Evolutionary conservation across 2,888 invertebrate species (phyloP).

Genomic region (Tillus elongatus): DNA sequence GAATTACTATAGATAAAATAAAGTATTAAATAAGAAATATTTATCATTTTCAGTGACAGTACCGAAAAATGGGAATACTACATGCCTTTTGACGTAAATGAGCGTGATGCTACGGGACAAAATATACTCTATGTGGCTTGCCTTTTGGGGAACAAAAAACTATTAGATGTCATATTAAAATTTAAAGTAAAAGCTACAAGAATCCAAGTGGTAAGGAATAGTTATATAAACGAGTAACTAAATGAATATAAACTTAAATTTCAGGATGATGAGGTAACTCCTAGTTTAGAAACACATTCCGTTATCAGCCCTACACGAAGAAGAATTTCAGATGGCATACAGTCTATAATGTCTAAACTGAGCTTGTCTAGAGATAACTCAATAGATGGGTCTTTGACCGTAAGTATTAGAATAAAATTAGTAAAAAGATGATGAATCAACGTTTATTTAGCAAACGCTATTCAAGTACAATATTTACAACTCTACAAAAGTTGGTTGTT

Average conservation of each 20-base stretch:
- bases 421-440: too few relatives aligned
- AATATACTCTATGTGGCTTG: slow-evolving; percentile 86
- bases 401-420: slow-evolving; percentile 11
- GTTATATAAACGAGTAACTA: slow-evolving; percentile 6
- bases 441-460: too few relatives aligned
- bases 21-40: too few relatives aligned
- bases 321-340: slow-evolving; percentile 79
- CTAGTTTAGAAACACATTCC: slow-evolving; percentile 29
- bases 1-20: too few relatives aligned
- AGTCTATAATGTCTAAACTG: slow-evolving; percentile 76
- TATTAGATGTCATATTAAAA: slow-evolving; percentile 68
- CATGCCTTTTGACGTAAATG: slow-evolving; percentile 88
- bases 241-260: slow-evolving; percentile 11
- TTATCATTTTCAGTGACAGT: slow-evolving; percentile 48
- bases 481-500: too few relatives aligned
- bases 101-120: slow-evolving; percentile 81
- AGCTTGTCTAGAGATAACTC: slow-evolving; percentile 53
- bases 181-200: slow-evolving; percentile 55
- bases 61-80: slow-evolving; percentile 72
- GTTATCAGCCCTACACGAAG: slow-evolving; percentile 53
- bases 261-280: slow-evolving; percentile 41
- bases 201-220: slow-evolving; percentile 31
- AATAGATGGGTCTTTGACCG: slow-evolving; percentile 32
- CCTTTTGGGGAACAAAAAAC: slow-evolving; percentile 67
- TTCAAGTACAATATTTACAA: too few relatives aligned